Conservation (phyloP, 2,113 vertebrate genomes). For the Meriones unguiculatus region DNA sequence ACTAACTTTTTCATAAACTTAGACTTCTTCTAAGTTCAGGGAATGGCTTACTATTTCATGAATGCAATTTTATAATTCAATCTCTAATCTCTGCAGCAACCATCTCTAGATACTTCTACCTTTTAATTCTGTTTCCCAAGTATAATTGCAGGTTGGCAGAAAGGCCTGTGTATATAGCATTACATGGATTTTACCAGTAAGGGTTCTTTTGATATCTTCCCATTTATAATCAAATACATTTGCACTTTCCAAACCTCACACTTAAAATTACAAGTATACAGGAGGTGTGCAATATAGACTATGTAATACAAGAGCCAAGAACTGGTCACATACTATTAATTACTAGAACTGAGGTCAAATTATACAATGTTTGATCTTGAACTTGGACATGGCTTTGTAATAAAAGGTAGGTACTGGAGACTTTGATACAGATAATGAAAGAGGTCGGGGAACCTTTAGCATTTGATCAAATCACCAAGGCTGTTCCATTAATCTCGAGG, state of each 20-base stretch:
- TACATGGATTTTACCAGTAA: constrained; percentile 52
- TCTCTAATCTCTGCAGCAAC: constrained; percentile 7
- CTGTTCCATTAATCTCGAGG: constrained; percentile 56
- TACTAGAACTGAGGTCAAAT: constrained; percentile 52
- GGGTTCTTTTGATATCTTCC: constrained; percentile 20
- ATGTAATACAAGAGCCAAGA: neutral
- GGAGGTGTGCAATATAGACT: neutral
- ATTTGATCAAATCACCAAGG: constrained; percentile 61
- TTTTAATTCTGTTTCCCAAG: constrained; percentile 27
- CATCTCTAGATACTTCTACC: neutral
- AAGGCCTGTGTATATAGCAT: neutral
- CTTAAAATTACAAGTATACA: constrained; percentile 29
- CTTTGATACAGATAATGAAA: constrained; percentile 71
- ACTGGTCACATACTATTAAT: neutral
- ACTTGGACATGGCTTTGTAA: constrained; percentile 35
- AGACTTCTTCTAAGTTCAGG: constrained; percentile 31
- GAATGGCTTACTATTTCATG: constrained; percentile 48
- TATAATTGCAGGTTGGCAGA: constrained; percentile 40
- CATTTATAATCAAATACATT: constrained; percentile 61
- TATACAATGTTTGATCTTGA: constrained; percentile 48
- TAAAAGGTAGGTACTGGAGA: neutral
- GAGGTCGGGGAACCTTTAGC: neutral
- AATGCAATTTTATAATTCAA: constrained; percentile 39
- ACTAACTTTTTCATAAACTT: constrained; percentile 10
- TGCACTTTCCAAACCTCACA: constrained; percentile 10